phyloP scores from a whole-genome alignment of 2,113 vertebrate genomes.

The Monarcha castaneiventris region DNA sequence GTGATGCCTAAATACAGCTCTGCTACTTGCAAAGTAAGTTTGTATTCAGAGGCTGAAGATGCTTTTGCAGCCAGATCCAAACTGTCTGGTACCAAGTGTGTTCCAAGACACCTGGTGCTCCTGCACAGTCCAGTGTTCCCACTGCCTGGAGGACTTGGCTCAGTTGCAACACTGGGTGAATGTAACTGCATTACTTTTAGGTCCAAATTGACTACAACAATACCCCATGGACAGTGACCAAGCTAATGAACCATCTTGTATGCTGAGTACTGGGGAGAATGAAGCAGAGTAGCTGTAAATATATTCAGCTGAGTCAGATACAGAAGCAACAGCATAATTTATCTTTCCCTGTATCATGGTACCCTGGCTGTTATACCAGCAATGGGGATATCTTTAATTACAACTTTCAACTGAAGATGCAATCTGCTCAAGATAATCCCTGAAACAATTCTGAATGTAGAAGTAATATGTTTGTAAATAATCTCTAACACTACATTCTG shows the following conservation, averaged over 20 bases:
- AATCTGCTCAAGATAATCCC: not conserved
- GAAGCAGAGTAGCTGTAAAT: not conserved
- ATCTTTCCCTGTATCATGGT: not conserved
- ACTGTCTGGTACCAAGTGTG: not conserved
- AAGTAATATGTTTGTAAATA: not conserved
- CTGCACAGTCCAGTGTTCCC: not conserved
- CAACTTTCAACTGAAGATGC: not conserved
- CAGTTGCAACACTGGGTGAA: not conserved
- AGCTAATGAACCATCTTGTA: not conserved
- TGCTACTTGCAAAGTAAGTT: not conserved
- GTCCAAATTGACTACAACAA: not conserved
- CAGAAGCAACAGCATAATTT: not conserved
- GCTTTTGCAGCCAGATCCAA: not conserved
- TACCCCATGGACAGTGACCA: not conserved
- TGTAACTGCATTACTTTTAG: not conserved
- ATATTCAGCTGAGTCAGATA: not conserved
- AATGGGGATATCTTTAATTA: not conserved
- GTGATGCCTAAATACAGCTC: not conserved
- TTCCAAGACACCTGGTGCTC: not conserved
- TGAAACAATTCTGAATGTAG: not conserved
- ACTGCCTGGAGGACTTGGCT: not conserved
- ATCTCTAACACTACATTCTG: not conserved
- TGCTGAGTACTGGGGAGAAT: not conserved
- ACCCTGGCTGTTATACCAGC: not conserved
- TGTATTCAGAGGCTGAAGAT: not conserved